Base-by-base conservation (phyloP, 1,140 invertebrate species). In the Planococcus citri region DNA sequence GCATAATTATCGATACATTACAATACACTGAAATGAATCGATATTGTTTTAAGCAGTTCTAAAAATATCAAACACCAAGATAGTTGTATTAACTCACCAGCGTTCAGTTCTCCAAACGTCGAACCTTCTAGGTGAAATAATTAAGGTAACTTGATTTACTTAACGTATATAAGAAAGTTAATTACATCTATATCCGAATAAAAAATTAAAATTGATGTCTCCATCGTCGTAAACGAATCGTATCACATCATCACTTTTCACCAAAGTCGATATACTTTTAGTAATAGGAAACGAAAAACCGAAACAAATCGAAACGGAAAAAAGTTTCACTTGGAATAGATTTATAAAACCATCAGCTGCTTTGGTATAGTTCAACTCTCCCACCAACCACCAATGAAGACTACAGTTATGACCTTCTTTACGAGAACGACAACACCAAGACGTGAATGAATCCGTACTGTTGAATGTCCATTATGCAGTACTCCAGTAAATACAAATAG, bases 351-450 rank as follows among this genome's bases (percentile, higher is more conserved):
- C 41, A 51, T 51, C 41, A 51, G 41, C 41, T 51, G 41, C 41
- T 51, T 51, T 51, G n/a, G 41, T n/a, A n/a, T 9, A 51, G 41
- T 51, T 51, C 41, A 51, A 51, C 6, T 51, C 41, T 51, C 41
- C 41, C 41, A 51, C 41, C 41, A 51, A 51, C 41, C 2, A 51
- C n/a, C n/a, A 51, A 9, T 51, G 6, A 51, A 51, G 41, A 51
- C 41, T 51, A 51, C 41, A 51, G 41, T 51, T 51, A 51, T 51
- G 41, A 51, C 41, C 41, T 51, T 51, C 6, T 51, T 51, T 51
- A 51, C 17, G 41, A 33, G n/a, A n/a, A n/a, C n/a, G n/a, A n/a
- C n/a, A n/a, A n/a, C n/a, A n/a, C n/a, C n/a, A n/a, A n/a, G n/a
- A n/a, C n/a, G n/a, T n/a, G n/a, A n/a, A n/a, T n/a, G n/a, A n/a